Evolutionary conservation across 30 jellyfish, hydroid and myxozoan species (phyloP).

Genomic region (Cassiopea xamachana): DNA sequence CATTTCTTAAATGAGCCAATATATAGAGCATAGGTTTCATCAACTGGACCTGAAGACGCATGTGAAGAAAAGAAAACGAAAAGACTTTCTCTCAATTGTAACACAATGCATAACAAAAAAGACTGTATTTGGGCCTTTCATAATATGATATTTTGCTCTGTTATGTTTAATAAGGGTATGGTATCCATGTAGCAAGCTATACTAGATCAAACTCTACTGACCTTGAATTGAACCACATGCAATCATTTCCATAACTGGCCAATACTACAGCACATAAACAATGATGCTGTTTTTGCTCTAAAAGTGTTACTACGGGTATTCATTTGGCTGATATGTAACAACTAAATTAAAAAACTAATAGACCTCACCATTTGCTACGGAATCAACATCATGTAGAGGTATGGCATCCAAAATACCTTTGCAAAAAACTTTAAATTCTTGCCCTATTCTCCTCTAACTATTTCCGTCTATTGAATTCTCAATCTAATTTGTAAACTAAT

Average conservation of each 20-base stretch:
- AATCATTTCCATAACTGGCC: background rate
- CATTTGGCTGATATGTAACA: too few relatives aligned
- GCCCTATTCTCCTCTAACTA: conserved; percentile 48
- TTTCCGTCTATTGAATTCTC: background rate
- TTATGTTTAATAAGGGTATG: conserved; percentile 59
- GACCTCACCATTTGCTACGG: background rate
- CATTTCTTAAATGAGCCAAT: conserved; percentile 16
- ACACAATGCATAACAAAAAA: background rate
- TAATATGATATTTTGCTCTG: conserved; percentile 16
- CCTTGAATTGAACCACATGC: conserved; percentile 21
- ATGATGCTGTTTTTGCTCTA: too few relatives aligned
- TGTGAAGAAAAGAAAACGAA: conserved; percentile 27
- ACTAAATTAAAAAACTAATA: too few relatives aligned
- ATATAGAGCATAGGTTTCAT: conserved; percentile 41
- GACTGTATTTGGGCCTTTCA: background rate
- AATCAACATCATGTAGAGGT: background rate
- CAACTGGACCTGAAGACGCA: conserved; percentile 46
- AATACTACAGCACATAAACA: too few relatives aligned
- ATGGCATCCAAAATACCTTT: conserved; percentile 1
- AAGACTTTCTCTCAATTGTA: conserved; percentile 34
- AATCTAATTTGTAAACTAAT: conserved; percentile 9
- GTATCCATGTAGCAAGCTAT: conserved; percentile 20
- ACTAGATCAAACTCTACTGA: background rate
- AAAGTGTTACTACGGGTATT: too few relatives aligned
- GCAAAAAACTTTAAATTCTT: conserved; percentile 22